A percentile compares a stretch with the other conserved stretches of the same genome.
These are phyloP conservation scores for Drosophila baimaii DNA, from an alignment of 1,140 invertebrate species.

Conservation along the genomic window DNA sequence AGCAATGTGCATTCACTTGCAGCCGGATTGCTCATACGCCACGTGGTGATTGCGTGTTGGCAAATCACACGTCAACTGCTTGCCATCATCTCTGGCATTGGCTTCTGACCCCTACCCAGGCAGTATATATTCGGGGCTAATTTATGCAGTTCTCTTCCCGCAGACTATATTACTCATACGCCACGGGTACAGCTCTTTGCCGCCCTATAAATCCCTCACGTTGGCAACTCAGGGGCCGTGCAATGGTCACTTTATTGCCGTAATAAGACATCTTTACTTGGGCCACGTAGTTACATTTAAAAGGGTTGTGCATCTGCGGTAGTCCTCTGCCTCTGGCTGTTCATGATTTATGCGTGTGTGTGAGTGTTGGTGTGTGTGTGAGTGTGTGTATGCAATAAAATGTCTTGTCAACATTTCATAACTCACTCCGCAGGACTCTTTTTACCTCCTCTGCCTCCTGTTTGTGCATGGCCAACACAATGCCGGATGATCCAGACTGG, in stretches of 20 bases:
- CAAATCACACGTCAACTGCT: slow-evolving; percentile 49
- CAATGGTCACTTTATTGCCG: slow-evolving; percentile 69
- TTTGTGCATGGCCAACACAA: slow-evolving; percentile 74
- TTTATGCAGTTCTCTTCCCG: slow-evolving; percentile 32
- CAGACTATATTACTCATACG: slow-evolving; percentile 39
- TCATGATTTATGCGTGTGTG: slow-evolving; percentile 50
- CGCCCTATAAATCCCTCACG: slow-evolving; percentile 47
- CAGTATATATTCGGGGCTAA: slow-evolving; percentile 29
- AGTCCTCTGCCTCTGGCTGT: slow-evolving; percentile 36
- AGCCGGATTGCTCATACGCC: slow-evolving; percentile 66
- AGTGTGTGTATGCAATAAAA: slow-evolving; percentile 66
- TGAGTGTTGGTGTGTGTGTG: slow-evolving; percentile 49
- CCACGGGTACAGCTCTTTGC: slow-evolving; percentile 12
- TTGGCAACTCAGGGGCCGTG: slow-evolving; percentile 25
- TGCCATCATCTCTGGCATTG: slow-evolving; percentile 10
- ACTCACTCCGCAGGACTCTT: slow-evolving; percentile 58
- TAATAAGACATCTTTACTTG: slow-evolving; percentile 73
- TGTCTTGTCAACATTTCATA: slow-evolving; percentile 83
- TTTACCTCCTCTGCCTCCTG: slow-evolving; percentile 25
- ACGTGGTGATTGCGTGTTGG: slow-evolving; percentile 34
- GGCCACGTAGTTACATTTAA: slow-evolving; percentile 50
- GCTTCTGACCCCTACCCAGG: not conserved
- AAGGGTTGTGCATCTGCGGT: slow-evolving; percentile 59
- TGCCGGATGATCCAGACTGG: slow-evolving; percentile 53
- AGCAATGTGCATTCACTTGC: slow-evolving; percentile 63